Evolutionary conservation across 2,888 invertebrate genomes (phyloP), one percentile per base, ranked within the genome.

Genomic region (Hemithea aestivaria): DNA sequence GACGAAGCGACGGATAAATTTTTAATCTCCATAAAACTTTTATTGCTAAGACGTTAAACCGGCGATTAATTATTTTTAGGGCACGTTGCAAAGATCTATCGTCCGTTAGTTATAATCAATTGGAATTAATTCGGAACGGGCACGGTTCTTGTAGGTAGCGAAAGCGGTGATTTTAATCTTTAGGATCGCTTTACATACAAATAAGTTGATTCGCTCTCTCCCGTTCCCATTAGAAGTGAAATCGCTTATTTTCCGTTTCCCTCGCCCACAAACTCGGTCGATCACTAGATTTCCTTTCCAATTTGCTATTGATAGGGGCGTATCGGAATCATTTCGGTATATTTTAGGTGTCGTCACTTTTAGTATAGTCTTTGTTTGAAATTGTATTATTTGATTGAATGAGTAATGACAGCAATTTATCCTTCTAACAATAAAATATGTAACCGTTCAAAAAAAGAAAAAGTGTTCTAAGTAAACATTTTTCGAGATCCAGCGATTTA

Each of bases 241-340:
- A 61, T 57, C 66, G 59, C 58, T 64, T 65, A 66, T 69, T 67
- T 67, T 65, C 69, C 62, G 62, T 70, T 69, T 66, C 62, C 62
- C 59, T 60, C 58, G 56, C 50, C 56, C 56, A 48, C 58, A 61
- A 65, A 66, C 60, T 59, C 59, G 61, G 60, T 53, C 58, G 56
- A 53, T 57, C 52, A 56, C 3, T 27, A 26, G n/a, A n/a, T n/a
- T n/a, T 29, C 34, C 27, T 28, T 23, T 21, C 30, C 24, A 22
- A 30, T 35, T 22, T 8, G 20, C 21, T 41, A 28, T 28, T 32
- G 21, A 35, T 32, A 35, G 21, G 30, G 31, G n/a, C n/a, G n/a
- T n/a, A n/a, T n/a, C n/a, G n/a, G n/a, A n/a, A n/a, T n/a, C n/a
- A n/a, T n/a, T n/a, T n/a, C n/a, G n/a, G n/a, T n/a, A n/a, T n/a